phyloP scores from a whole-genome alignment of 2,113 vertebrate species.

The Probosciger aterrimus region DNA sequence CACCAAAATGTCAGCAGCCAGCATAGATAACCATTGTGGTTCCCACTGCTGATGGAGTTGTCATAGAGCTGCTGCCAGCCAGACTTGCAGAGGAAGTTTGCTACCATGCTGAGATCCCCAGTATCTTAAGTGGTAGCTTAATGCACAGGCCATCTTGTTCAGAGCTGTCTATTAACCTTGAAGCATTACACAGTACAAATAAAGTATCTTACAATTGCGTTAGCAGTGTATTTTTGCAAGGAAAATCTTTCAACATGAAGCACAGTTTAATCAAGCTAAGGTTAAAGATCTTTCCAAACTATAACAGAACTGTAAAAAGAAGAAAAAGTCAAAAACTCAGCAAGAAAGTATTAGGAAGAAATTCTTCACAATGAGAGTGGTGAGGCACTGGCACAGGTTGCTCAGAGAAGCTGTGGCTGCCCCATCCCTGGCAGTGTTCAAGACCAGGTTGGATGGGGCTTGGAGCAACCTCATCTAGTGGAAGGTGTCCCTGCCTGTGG shows the following conservation, averaged over 20 bases:
- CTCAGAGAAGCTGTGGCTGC: background rate
- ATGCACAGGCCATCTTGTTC: background rate
- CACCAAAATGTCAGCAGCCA: background rate
- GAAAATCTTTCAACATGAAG: background rate
- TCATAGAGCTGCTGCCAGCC: background rate
- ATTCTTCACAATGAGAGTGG: background rate
- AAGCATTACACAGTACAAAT: background rate
- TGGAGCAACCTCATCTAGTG: background rate
- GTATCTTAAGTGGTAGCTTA: background rate
- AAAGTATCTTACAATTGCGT: background rate
- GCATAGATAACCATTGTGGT: accelerated
- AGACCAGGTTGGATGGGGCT: background rate
- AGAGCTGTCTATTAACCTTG: background rate
- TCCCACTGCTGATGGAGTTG: background rate
- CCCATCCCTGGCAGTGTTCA: background rate
- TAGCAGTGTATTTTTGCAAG: background rate
- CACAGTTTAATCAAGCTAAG: background rate
- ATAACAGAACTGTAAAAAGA: background rate
- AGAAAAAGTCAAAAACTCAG: accelerated
- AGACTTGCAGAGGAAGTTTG: background rate
- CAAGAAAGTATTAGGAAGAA: background rate
- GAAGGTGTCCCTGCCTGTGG: background rate
- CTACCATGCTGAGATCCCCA: background rate
- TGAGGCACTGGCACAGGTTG: background rate
- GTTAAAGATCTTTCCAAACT: background rate